Percentiles rank a stretch among this genome's conserved stretches.
phyloP scores from a whole-genome alignment of 2,888 invertebrate genomes.

The Andrena haemorrhoa region DNA sequence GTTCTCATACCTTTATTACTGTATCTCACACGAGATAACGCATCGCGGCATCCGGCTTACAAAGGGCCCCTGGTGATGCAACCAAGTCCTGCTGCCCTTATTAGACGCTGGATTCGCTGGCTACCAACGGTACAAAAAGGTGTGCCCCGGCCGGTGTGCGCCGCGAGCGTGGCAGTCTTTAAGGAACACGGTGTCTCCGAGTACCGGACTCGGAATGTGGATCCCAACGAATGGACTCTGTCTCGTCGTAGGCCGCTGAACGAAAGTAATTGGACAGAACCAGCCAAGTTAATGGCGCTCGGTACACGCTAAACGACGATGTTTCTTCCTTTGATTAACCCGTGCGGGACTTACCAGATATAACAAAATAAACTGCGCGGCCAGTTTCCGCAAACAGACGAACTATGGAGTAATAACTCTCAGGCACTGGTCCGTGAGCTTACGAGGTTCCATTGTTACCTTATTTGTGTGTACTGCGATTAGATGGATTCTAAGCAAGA shows the following conservation, averaged over 20 bases:
- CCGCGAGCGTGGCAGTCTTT: neutral
- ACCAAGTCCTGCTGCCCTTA: slow-evolving; percentile 49
- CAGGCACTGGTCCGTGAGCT: slow-evolving; percentile 44
- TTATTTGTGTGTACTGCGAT: neutral
- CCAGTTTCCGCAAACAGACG: slow-evolving; percentile 73
- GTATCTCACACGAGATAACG: slow-evolving; percentile 76
- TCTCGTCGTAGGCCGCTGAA: slow-evolving; percentile 24
- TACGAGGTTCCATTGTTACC: neutral
- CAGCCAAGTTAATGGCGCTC: slow-evolving; percentile 54
- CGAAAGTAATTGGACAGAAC: slow-evolving; percentile 58
- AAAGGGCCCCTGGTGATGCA: slow-evolving; percentile 70
- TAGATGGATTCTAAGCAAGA: too few species aligned
- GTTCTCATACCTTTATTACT: slow-evolving; percentile 83
- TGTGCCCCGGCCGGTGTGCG: slow-evolving; percentile 4
- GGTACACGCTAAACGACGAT: slow-evolving; percentile 58
- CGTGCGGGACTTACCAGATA: slow-evolving; percentile 41
- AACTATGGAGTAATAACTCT: slow-evolving; percentile 31
- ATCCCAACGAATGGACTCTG: slow-evolving; percentile 16
- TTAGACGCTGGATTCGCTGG: slow-evolving; percentile 51
- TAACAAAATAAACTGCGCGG: slow-evolving; percentile 62
- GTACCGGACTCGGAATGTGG: slow-evolving; percentile 43
- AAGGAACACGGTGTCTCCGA: slow-evolving; percentile 19
- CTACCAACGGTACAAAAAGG: slow-evolving; percentile 25
- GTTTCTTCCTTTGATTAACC: slow-evolving; percentile 73
- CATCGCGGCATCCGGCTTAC: slow-evolving; percentile 65